These are phyloP conservation scores for Ciconia nigra DNA, from an alignment of 2,797 vertebrate genomes.

Conservation along the genomic window DNA sequence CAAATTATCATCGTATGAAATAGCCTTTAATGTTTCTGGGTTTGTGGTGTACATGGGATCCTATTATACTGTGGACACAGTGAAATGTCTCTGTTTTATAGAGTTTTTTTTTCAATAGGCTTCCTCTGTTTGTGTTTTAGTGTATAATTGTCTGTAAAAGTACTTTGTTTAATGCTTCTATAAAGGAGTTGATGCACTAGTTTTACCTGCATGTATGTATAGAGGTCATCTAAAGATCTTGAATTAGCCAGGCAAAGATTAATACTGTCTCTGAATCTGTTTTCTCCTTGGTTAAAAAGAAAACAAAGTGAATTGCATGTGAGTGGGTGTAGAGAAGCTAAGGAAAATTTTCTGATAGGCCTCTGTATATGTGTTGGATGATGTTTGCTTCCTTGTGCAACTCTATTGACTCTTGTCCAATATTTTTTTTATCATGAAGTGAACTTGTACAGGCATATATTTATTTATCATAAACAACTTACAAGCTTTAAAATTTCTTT, in stretches of 20 bases:
- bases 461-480: neutral
- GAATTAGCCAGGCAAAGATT: neutral
- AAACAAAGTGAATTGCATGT: neutral
- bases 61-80: fast-evolving
- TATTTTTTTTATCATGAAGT: neutral
- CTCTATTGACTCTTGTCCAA: neutral
- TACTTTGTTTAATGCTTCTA: neutral
- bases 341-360: neutral
- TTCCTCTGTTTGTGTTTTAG: neutral
- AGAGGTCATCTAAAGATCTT: neutral
- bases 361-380: neutral
- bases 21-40: neutral
- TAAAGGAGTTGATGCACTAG: neutral
- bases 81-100: neutral
- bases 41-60: neutral
- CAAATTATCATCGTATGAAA: neutral
- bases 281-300: neutral
- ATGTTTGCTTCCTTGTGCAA: neutral
- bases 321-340: neutral
- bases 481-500: neutral
- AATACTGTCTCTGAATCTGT: neutral
- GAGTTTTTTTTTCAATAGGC: neutral
- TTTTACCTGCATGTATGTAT: neutral
- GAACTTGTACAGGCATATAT: neutral
- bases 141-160: neutral